phyloP scores from a whole-genome alignment of 2,797 vertebrate genomes.

The Ptychobarbus kaznakovi region DNA sequence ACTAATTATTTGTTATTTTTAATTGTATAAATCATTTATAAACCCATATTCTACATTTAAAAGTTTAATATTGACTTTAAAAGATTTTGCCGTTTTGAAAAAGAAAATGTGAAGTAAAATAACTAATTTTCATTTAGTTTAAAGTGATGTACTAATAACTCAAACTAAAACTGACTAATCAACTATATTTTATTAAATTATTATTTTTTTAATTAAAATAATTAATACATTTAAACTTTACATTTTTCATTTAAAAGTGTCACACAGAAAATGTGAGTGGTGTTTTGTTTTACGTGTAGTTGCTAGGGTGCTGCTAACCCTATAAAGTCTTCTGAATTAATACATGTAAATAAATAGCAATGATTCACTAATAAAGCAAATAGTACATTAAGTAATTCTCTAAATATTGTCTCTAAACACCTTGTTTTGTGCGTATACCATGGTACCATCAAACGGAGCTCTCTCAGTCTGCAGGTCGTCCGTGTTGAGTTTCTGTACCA shows the following conservation, averaged over 20 bases:
- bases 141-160: no score
- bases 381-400: background rate
- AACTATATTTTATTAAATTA: no score
- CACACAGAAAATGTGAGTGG: background rate
- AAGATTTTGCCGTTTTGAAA: background rate
- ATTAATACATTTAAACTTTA: no score
- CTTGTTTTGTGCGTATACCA: constrained; percentile 81
- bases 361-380: background rate
- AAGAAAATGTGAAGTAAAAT: background rate
- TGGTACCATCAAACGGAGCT: constrained; percentile 71
- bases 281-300: background rate
- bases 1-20: no score
- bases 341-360: background rate
- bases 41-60: background rate
- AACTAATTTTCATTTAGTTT: background rate
- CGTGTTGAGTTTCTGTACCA: constrained; percentile 75
- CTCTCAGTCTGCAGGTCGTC: constrained; percentile 75
- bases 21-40: background rate
- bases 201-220: no score
- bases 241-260: no score
- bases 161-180: no score
- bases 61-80: background rate
- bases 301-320: background rate
- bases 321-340: background rate
- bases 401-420: constrained; percentile 57